Percentiles rank a stretch among this genome's conserved stretches.
These are phyloP conservation scores for Myrmophylax atrothorax DNA, from an alignment of 2,113 vertebrate genomes.

Conservation along the genomic window DNA sequence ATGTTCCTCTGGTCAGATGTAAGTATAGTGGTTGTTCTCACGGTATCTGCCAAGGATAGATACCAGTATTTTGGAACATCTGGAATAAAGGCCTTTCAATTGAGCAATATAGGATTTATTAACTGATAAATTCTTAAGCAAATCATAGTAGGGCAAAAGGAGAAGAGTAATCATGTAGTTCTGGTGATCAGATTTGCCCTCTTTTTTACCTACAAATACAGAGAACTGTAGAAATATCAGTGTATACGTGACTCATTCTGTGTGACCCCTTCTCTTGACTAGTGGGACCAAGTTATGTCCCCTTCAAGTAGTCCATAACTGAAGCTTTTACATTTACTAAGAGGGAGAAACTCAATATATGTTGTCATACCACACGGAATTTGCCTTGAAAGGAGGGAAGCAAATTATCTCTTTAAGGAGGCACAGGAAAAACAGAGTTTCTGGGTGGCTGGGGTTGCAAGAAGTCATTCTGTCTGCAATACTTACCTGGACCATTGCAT, in stretches of 20 bases:
- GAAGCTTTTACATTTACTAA: not conserved
- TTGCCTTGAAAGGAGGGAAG: not conserved
- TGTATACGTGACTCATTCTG: not conserved
- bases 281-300: not conserved
- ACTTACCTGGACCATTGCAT: not conserved
- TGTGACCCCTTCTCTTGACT: not conserved
- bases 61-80: not conserved
- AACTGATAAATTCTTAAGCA: not conserved
- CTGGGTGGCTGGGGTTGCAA: not conserved
- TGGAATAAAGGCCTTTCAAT: not conserved
- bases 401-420: not conserved
- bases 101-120: not conserved
- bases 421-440: not conserved
- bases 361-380: not conserved
- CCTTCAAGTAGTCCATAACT: not conserved
- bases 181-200: not conserved
- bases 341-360: not conserved
- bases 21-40: not conserved
- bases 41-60: not conserved
- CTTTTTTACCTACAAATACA: not conserved
- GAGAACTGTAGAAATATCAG: not conserved
- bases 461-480: not conserved
- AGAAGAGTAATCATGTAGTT: not conserved
- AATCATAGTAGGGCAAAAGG: not conserved
- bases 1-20: not conserved